Percentiles rank a stretch among this genome's conserved stretches.
Conservation (phyloP, 2,797 vertebrate genomes). For the Rhabdophis nuchalis region DNA sequence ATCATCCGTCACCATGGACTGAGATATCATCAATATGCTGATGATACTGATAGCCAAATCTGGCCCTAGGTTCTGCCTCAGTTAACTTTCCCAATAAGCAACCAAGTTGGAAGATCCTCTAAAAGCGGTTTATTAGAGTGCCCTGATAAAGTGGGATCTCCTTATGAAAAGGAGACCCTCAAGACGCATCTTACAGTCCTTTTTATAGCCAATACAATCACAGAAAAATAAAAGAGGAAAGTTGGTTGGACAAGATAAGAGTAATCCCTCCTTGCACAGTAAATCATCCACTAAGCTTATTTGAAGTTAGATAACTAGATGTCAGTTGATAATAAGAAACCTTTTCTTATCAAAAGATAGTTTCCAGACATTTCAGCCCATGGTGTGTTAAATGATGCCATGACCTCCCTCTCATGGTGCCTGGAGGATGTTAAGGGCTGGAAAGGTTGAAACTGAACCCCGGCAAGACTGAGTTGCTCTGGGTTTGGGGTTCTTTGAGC, state of each 20-base stretch:
- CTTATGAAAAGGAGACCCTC: too few species aligned
- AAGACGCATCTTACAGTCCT: too few species aligned
- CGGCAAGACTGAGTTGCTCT: background rate
- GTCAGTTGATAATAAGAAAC: background rate
- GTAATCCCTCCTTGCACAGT: background rate
- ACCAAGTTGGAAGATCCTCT: too few species aligned
- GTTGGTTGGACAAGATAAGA: too few species aligned
- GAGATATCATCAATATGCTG: background rate
- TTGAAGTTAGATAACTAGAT: background rate
- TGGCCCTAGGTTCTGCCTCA: background rate
- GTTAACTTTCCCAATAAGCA: too few species aligned
- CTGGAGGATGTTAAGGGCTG: background rate
- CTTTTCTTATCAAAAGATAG: background rate
- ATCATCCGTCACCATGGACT: background rate
- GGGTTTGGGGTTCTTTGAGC: background rate
- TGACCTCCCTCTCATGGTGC: background rate
- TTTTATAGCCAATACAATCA: too few species aligned
- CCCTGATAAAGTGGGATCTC: too few species aligned
- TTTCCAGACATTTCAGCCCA: background rate
- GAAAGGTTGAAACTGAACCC: background rate
- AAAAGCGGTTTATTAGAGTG: too few species aligned
- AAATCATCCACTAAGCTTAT: background rate
- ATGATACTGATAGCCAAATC: background rate
- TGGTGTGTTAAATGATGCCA: background rate
- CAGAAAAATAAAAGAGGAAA: too few species aligned